These are phyloP conservation scores for Yoshiicerus persimilis DNA, from an alignment of 1,140 invertebrate genomes.

Conservation along the genomic window DNA sequence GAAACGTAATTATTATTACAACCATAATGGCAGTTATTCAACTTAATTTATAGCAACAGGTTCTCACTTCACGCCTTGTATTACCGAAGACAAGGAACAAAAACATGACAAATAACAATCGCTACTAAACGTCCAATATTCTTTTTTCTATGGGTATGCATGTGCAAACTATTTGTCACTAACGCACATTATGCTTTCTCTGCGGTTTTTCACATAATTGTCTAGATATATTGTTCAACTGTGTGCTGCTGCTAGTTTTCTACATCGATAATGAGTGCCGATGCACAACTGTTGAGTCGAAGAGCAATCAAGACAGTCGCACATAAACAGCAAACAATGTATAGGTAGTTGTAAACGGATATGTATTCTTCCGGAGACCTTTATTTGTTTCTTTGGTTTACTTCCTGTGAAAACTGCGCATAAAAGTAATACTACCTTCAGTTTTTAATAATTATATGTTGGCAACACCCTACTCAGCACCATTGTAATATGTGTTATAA, in stretches of 20 bases:
- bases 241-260: neutral
- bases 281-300: neutral
- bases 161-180: neutral
- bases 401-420: neutral
- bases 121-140: neutral
- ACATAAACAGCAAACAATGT: neutral
- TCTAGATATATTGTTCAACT: neutral
- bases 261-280: neutral
- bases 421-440: neutral
- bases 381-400: neutral
- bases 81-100: neutral
- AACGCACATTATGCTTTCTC: neutral
- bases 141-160: neutral
- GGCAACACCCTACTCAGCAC: neutral
- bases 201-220: neutral
- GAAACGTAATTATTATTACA: neutral
- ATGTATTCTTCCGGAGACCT: constrained; percentile 7
- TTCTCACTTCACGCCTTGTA: neutral
- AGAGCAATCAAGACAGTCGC: neutral
- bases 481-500: neutral
- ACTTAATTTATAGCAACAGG: neutral
- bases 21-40: neutral
- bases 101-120: neutral
- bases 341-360: neutral
- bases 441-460: neutral